Percentiles rank a stretch among this genome's conserved stretches.
phyloP scores from a whole-genome alignment of 2,113 vertebrate species.

The Hyperoodon ampullatus region DNA sequence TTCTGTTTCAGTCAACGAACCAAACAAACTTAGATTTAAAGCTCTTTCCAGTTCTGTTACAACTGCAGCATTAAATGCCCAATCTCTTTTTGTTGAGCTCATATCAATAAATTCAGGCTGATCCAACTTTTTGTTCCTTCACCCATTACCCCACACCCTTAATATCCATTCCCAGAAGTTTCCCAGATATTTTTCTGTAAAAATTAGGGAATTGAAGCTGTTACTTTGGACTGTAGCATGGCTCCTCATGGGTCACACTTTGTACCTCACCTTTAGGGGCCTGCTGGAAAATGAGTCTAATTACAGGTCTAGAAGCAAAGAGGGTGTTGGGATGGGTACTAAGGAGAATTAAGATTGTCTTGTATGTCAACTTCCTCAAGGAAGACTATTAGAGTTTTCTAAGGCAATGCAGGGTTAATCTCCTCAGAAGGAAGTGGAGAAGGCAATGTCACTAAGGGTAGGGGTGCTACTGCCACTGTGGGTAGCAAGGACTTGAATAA shows the following conservation, averaged over 20 bases:
- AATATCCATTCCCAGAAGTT: not conserved
- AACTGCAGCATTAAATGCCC: not conserved
- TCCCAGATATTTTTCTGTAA: not conserved
- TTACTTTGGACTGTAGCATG: not conserved
- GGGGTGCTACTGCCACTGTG: not conserved
- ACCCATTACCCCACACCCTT: not conserved
- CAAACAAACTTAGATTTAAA: not conserved
- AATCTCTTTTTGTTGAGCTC: not conserved
- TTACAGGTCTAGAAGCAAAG: not conserved
- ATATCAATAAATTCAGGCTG: not conserved
- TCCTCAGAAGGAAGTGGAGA: not conserved
- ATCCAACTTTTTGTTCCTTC: not conserved
- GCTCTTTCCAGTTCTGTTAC: not conserved
- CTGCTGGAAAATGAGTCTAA: not conserved
- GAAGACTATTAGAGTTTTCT: not conserved
- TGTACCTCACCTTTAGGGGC: not conserved
- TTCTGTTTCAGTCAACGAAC: not conserved
- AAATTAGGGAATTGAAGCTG: not conserved
- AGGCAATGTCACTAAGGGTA: not conserved
- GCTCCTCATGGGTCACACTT: not conserved
- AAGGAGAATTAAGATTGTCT: not conserved
- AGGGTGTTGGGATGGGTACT: not conserved
- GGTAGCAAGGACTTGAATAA: too few relatives aligned
- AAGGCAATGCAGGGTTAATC: not conserved
- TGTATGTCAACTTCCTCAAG: not conserved